A percentile compares a stretch with the other conserved stretches of the same genome.
These are phyloP conservation scores for Lithophane semibrunnea DNA, from an alignment of 2,888 invertebrate genomes.

Conservation along the genomic window DNA sequence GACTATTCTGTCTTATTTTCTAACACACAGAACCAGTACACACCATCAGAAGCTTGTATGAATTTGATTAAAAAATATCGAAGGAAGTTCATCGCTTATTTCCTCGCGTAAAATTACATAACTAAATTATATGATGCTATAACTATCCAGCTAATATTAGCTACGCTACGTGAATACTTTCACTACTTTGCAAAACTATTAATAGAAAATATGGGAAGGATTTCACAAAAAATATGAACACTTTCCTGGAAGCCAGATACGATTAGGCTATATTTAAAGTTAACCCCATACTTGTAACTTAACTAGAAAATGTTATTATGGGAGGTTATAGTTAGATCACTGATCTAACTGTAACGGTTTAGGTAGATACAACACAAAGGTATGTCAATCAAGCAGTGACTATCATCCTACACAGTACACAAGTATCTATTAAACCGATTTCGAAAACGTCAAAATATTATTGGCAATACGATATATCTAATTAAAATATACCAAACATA, in stretches of 20 bases:
- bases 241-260: not conserved
- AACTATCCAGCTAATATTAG: not conserved
- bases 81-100: not conserved
- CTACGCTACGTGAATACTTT: not conserved
- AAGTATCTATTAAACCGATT: slow-evolving; percentile 36
- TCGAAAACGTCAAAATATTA: slow-evolving; percentile 79
- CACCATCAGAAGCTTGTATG: too few relatives aligned
- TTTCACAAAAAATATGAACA: not conserved
- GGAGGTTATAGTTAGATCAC: not conserved
- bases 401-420: not conserved
- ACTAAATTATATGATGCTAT: not conserved
- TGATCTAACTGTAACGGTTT: not conserved
- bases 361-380: not conserved
- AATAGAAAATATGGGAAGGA: not conserved
- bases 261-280: not conserved
- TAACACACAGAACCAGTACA: too few relatives aligned
- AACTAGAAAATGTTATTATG: not conserved
- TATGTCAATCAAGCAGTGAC: slow-evolving; percentile 16
- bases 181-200: not conserved
- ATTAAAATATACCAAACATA: slow-evolving; percentile 78
- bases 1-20: too few relatives aligned
- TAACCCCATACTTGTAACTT: not conserved
- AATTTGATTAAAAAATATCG: not conserved
- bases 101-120: not conserved
- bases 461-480: slow-evolving; percentile 75